Evolutionary conservation across 2,113 vertebrate species (phyloP).

Genomic region (Sorex fumeus): DNA sequence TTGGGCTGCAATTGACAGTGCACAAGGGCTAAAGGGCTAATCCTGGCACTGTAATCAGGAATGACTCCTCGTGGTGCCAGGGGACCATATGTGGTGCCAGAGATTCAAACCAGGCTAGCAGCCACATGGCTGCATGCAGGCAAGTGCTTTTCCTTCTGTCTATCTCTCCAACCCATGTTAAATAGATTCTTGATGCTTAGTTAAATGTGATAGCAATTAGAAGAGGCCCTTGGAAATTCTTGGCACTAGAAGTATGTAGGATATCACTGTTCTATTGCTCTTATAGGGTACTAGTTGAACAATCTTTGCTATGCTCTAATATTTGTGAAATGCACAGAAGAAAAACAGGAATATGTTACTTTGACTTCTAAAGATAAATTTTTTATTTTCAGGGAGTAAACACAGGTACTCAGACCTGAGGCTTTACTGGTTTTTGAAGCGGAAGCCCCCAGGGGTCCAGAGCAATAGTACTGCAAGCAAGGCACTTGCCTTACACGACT

Average conservation of each 20-base stretch:
- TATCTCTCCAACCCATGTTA: no score
- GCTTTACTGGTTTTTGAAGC: neutral
- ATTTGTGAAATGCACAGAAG: neutral
- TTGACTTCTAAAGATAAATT: conserved; percentile 13
- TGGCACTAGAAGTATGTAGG: neutral
- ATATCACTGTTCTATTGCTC: neutral
- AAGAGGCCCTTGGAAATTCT: neutral
- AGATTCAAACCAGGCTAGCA: no score
- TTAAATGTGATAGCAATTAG: neutral
- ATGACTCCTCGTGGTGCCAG: no score
- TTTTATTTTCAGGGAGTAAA: neutral
- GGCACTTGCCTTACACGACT: no score
- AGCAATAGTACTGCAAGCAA: no score
- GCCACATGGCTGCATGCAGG: no score
- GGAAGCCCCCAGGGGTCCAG: neutral
- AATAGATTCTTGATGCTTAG: neutral
- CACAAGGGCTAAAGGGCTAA: no score
- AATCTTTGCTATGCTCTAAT: neutral
- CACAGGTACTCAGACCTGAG: neutral
- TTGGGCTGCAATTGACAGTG: no score
- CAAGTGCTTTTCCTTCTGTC: no score
- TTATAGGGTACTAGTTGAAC: neutral
- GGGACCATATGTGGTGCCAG: no score
- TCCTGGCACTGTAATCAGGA: no score
- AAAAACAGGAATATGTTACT: neutral